Conservation (phyloP, 2,888 invertebrate genomes). For the Hemaris fuciformis region DNA sequence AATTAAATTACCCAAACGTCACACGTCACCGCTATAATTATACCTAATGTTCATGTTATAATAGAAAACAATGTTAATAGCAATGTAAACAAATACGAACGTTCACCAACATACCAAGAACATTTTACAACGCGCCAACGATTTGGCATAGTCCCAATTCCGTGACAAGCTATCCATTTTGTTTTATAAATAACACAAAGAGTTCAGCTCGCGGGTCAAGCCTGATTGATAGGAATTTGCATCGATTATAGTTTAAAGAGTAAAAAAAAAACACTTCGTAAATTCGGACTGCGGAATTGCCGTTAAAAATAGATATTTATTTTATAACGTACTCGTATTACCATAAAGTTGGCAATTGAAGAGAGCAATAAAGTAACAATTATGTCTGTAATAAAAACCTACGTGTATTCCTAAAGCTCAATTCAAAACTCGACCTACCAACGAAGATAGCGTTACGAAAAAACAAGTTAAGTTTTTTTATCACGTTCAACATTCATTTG, state of each 20-base stretch:
- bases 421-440: neutral
- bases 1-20: neutral
- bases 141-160: constrained; percentile 72
- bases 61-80: constrained; percentile 22
- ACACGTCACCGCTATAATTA: neutral
- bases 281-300: neutral
- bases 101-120: constrained; percentile 54
- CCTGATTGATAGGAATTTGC: constrained; percentile 38
- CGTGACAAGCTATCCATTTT: constrained; percentile 65
- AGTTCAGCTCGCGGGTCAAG: constrained; percentile 47
- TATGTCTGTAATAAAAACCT: neutral
- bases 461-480: constrained; percentile 49
- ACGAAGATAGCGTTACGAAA: constrained; percentile 7
- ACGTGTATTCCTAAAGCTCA: neutral
- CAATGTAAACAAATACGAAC: constrained; percentile 62
- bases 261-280: constrained; percentile 14
- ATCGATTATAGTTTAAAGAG: constrained; percentile 22
- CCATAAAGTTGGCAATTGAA: neutral
- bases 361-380: neutral
- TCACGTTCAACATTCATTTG: constrained; percentile 35
- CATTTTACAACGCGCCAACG: constrained; percentile 66
- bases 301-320: neutral
- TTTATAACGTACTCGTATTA: neutral
- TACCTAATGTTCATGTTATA: constrained; percentile 3
- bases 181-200: constrained; percentile 62